Percentiles rank a stretch among this genome's conserved stretches.
Conservation (phyloP, 2,113 vertebrate species). For the Epinephelus cyanopodus region DNA sequence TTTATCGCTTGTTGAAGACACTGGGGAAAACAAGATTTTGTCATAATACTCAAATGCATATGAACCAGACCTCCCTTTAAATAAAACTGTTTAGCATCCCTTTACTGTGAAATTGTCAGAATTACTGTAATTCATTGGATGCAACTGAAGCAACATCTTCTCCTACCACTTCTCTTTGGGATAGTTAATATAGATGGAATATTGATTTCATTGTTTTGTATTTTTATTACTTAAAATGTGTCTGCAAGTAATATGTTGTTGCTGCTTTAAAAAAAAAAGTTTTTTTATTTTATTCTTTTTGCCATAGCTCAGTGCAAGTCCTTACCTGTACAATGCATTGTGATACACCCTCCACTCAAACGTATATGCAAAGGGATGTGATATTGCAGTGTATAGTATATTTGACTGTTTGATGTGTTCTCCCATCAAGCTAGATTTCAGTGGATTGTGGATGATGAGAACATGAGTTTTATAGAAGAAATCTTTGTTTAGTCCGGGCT, state of each 20-base stretch:
- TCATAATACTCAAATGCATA: background rate
- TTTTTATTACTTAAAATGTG: background rate
- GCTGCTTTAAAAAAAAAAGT: background rate
- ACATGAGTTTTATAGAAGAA: background rate
- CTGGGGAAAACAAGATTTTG: too few species aligned
- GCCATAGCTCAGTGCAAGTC: background rate
- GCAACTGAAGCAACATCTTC: conserved; percentile 14
- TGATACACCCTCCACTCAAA: background rate
- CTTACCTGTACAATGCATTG: background rate
- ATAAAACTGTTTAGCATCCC: background rate
- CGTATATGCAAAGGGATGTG: too few species aligned
- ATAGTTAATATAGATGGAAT: background rate
- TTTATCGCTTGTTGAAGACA: too few species aligned
- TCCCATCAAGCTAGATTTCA: background rate
- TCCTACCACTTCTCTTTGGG: conserved; percentile 11
- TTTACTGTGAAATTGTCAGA: conserved; percentile 22
- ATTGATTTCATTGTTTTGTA: background rate
- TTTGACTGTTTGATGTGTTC: background rate
- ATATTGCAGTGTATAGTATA: too few species aligned
- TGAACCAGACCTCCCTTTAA: background rate
- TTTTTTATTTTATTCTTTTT: background rate
- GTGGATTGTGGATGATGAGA: background rate
- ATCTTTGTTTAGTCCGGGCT: background rate
- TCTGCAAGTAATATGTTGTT: background rate
- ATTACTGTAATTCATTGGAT: background rate